Evolutionary conservation across 1,140 invertebrate species (phyloP).

Genomic region (Antheraea pernyi): DNA sequence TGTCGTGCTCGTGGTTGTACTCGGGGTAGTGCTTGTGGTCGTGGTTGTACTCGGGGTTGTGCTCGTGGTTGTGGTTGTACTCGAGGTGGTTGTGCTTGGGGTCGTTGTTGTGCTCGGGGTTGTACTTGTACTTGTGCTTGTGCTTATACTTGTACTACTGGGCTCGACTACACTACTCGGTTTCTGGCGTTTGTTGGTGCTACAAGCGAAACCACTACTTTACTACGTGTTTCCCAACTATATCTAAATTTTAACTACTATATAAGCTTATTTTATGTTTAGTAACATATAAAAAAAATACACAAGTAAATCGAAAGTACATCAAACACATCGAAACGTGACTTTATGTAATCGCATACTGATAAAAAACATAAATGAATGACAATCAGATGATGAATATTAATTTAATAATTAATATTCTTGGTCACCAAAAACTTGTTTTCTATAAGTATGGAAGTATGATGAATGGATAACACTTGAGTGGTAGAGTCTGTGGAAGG

Average conservation of each 20-base stretch:
- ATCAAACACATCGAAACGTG: not conserved
- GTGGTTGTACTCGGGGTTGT: constrained; percentile 35
- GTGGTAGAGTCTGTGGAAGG: no score
- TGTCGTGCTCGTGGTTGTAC: constrained; percentile 33
- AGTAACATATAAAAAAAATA: not conserved
- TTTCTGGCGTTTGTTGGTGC: constrained; percentile 13
- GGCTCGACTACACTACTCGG: constrained; percentile 21
- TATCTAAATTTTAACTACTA: not conserved
- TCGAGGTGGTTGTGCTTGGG: constrained; percentile 40
- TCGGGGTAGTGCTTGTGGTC: constrained; percentile 37
- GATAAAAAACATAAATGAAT: no score
- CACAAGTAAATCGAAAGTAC: not conserved
- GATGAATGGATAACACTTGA: no score
- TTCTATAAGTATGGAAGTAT: no score
- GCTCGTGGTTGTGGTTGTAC: constrained; percentile 72
- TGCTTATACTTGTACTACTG: constrained; percentile 36
- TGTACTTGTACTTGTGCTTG: constrained; percentile 28
- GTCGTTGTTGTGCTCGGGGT: constrained; percentile 36
- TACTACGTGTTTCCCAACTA: not conserved
- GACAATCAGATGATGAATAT: no score
- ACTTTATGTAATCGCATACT: no score
- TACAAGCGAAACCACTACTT: constrained; percentile 28
- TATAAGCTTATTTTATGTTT: not conserved
- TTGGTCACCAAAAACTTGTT: no score
- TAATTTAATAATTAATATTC: no score